These are phyloP conservation scores for Adineta ricciae DNA, from an alignment of 2,888 invertebrate genomes.

Conservation along the genomic window DNA sequence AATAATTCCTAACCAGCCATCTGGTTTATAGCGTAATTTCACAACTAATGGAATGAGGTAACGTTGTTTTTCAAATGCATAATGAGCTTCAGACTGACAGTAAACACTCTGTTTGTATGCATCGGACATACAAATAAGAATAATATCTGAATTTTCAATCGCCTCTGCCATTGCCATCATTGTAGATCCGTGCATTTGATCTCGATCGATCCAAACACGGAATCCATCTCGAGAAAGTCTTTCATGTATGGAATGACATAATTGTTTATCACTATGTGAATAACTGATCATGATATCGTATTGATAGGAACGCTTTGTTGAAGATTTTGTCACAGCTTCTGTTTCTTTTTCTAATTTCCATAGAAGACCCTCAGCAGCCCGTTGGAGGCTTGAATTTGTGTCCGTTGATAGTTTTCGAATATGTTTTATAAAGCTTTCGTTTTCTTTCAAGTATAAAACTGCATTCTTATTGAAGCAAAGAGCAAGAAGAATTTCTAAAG, in stretches of 20 bases:
- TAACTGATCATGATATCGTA: slow-evolving; percentile 6
- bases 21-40: background rate
- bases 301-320: background rate
- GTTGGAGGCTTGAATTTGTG: background rate
- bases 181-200: background rate
- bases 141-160: background rate
- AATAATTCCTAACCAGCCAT: background rate
- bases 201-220: slow-evolving; percentile 14
- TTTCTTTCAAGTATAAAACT: background rate
- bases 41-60: background rate
- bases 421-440: background rate
- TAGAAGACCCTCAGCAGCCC: background rate
- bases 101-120: background rate
- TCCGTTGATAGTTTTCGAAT: background rate
- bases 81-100: slow-evolving; percentile 10
- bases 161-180: background rate
- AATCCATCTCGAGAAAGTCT: background rate
- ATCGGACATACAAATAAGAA: slow-evolving; percentile 17
- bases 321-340: background rate
- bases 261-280: background rate
- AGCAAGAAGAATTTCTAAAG: background rate
- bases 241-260: background rate
- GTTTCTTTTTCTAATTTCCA: background rate
- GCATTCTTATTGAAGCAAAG: background rate
- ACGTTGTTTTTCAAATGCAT: background rate